Base-by-base conservation (phyloP, 2,113 vertebrate species). In the Notothenia coriiceps region DNA sequence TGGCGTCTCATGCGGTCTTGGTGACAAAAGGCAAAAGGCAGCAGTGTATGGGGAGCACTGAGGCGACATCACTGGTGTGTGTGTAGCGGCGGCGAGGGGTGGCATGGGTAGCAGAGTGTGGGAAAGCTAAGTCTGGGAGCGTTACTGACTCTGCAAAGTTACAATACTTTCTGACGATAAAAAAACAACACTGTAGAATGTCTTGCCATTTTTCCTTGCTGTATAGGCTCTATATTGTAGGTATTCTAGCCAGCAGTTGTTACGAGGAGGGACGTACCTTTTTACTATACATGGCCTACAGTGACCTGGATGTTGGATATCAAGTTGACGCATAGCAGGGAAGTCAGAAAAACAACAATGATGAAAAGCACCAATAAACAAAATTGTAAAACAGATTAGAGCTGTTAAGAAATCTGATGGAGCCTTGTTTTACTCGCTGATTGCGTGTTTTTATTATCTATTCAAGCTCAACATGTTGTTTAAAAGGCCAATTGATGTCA, bases 21-120 rank as follows among this genome's bases (percentile, higher is more conserved):
- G 62, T 91, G 86, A 89, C 87, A 90, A 91, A 92, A 89, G 84
- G 72, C 83, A 86, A 86, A 86, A 70, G 76, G 67, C 74, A 51
- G 54, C 68, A 77, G 70, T 85, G 79, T 74, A 85, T 79, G 68
- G 68, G 80, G 67, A 56, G 74, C 80, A 76, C 35, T 89, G 87
- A 88, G 77, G 82, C 72, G 49, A 71, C 56, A 70, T 83, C 64
- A 68, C n/a, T 74, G 17, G 20, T 50, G 54, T 70, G 51, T 47
- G 59, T 50, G 43, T 73, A 50, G 33, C 33, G 57, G 68, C 7
- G 29, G 52, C n/a, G 17, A 61, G 65, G 65, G 49, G 43, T 22
- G n/a, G 52, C 50, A 49, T 70, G 72, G 73, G 22, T n/a, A 61
- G 59, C 29, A 70, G 56, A 84, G 70, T 85, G 79, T 87, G 86